phyloP scores from a whole-genome alignment of 2,113 vertebrate species.

The Pao palembangensis region DNA sequence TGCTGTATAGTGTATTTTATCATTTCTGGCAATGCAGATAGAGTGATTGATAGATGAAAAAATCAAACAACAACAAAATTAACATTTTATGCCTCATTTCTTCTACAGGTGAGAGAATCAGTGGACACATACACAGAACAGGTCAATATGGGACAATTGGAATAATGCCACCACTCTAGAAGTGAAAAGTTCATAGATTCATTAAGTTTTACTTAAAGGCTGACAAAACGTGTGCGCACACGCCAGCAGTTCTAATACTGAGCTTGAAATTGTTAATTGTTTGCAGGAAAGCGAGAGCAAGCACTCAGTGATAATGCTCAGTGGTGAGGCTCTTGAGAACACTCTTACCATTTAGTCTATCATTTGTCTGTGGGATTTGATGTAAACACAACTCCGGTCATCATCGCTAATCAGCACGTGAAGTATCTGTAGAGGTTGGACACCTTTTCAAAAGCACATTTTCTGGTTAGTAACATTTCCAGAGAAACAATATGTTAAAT shows the following conservation, averaged over 20 bases:
- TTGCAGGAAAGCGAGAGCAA: background rate
- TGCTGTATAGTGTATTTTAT: no score
- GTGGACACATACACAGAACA: background rate
- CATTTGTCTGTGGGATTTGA: background rate
- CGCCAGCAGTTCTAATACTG: background rate
- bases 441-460: background rate
- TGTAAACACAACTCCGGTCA: no score
- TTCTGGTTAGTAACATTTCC: background rate
- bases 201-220: background rate
- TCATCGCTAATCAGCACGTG: background rate
- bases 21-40: no score
- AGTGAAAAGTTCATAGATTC: background rate
- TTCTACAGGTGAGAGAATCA: slow-evolving; percentile 2
- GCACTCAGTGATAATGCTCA: background rate
- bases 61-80: background rate
- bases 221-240: background rate
- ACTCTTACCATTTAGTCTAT: background rate
- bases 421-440: background rate
- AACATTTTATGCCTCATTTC: background rate
- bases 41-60: no score
- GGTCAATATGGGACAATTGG: background rate
- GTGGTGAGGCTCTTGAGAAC: background rate
- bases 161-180: background rate
- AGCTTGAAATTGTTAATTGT: background rate
- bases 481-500: no score